phyloP scores from a whole-genome alignment of 2,113 vertebrate genomes.

The Boulengeromyrus knoepffleri region DNA sequence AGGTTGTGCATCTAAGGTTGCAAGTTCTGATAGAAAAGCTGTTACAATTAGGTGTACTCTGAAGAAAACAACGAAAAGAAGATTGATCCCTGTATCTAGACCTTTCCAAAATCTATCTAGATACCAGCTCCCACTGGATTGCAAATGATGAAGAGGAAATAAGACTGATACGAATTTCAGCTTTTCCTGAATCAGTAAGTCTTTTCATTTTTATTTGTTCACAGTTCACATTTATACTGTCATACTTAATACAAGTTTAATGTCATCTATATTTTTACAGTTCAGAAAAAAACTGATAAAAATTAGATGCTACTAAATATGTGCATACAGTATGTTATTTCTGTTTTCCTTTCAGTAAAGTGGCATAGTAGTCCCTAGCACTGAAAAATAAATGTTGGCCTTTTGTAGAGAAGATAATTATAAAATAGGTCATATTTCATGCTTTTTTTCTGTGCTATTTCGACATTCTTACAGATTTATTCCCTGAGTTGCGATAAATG shows the following conservation, averaged over 20 bases:
- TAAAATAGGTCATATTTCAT: not conserved
- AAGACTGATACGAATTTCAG: constrained; percentile 41
- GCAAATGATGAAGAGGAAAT: constrained; percentile 54
- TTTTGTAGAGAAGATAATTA: not conserved
- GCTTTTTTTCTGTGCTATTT: not conserved
- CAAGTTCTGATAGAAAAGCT: not conserved
- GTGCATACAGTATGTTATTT: not conserved
- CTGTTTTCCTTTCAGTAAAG: not conserved
- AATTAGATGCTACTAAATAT: not conserved
- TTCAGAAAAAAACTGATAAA: not conserved
- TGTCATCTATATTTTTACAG: not conserved
- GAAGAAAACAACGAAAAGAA: constrained; percentile 37
- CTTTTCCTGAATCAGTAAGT: constrained; percentile 34
- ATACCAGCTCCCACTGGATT: constrained; percentile 34
- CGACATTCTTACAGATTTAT: not conserved
- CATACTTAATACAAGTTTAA: not conserved
- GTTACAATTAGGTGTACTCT: constrained; percentile 13
- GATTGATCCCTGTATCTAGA: constrained; percentile 29
- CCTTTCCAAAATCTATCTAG: constrained; percentile 22
- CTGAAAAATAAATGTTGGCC: not conserved
- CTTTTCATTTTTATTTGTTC: constrained; percentile 13
- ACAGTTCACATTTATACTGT: not conserved
- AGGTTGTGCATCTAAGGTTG: not conserved
- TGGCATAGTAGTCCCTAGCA: not conserved
- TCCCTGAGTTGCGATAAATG: not conserved